Conservation (phyloP, 2,888 invertebrate genomes). For the Spodoptera exigua region DNA sequence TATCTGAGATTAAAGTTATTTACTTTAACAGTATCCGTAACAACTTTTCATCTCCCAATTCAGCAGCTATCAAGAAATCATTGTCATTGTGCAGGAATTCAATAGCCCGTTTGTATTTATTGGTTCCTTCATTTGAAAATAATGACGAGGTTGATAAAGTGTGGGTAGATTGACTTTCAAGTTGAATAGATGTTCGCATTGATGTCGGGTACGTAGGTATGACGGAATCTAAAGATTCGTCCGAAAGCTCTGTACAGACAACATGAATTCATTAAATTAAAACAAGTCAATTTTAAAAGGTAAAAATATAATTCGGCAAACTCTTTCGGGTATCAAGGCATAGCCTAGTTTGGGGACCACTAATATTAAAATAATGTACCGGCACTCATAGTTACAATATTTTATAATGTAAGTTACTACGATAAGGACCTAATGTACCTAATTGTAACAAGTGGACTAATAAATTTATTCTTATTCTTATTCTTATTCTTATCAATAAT, state of each 20-base stretch:
- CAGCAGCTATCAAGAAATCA: constrained; percentile 76
- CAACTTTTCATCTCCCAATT: constrained; percentile 68
- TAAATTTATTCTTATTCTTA: no score
- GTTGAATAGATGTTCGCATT: constrained; percentile 62
- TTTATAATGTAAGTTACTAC: no score
- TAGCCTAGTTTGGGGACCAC: no score
- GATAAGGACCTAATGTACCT: no score
- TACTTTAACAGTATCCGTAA: constrained; percentile 71
- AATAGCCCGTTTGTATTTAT: constrained; percentile 61
- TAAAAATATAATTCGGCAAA: no score
- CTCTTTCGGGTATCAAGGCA: no score
- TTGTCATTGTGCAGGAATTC: constrained; percentile 73
- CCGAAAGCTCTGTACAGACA: constrained; percentile 68
- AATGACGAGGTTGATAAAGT: constrained; percentile 28
- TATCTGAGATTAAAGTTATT: constrained; percentile 15
- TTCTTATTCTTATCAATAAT: no score
- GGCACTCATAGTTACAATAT: no score
- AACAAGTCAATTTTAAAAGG: background rate
- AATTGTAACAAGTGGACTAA: no score
- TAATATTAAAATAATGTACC: no score
- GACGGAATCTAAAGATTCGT: constrained; percentile 66
- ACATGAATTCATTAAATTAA: constrained; percentile 22
- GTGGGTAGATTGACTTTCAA: constrained; percentile 28
- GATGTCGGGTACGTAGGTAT: constrained; percentile 73
- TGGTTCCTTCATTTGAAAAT: constrained; percentile 20